Percentiles rank a stretch among this genome's conserved stretches.
These are phyloP conservation scores for Euura lappo DNA, from an alignment of 1,140 invertebrate genomes.

Conservation along the genomic window DNA sequence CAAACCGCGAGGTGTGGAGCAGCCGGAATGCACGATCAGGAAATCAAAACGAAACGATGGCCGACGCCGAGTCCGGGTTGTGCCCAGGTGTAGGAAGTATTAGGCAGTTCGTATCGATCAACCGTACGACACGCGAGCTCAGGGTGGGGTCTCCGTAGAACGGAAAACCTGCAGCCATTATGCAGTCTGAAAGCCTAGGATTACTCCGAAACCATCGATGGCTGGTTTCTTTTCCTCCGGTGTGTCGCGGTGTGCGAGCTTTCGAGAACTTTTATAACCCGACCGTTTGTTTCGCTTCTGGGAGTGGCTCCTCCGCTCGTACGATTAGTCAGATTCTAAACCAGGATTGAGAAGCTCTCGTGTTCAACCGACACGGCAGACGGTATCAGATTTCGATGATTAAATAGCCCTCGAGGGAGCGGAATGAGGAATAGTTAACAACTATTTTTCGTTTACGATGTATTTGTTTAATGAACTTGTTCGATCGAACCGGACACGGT, in stretches of 20 bases:
- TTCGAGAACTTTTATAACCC: background rate
- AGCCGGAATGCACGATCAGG: background rate
- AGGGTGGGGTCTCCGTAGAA: slow-evolving; percentile 36
- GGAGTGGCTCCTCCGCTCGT: background rate
- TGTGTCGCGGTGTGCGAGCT: background rate
- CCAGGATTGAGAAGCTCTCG: background rate
- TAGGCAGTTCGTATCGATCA: slow-evolving; percentile 37
- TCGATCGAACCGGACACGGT: background rate
- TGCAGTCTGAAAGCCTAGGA: background rate
- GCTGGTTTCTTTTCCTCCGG: background rate
- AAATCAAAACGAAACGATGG: slow-evolving; percentile 18
- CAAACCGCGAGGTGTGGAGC: too few relatives aligned
- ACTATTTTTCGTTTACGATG: background rate
- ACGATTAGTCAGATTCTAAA: background rate
- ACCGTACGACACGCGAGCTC: slow-evolving; percentile 37
- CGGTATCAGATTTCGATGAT: background rate
- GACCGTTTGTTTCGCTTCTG: background rate
- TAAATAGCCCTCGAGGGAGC: background rate
- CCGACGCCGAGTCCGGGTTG: slow-evolving; percentile 11
- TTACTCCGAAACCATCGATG: too few relatives aligned
- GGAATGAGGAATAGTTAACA: background rate
- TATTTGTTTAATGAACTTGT: background rate
- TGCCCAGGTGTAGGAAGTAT: slow-evolving; percentile 10
- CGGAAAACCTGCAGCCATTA: slow-evolving; percentile 12
- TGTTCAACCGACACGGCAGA: background rate